phyloP scores from a whole-genome alignment of 1,140 invertebrate species.

The Lithobius niger region DNA sequence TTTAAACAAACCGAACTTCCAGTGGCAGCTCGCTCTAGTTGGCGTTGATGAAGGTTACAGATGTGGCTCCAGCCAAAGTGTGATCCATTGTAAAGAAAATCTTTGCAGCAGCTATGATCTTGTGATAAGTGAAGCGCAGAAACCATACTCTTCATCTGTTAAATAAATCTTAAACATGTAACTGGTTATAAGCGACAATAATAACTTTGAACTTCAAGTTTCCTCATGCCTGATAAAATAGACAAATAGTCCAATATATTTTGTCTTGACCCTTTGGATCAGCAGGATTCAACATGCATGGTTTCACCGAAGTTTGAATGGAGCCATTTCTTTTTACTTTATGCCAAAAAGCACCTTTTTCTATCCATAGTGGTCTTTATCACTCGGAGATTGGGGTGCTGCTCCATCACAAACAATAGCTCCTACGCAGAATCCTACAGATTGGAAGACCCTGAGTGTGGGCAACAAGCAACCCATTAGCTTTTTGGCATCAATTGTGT shows the following conservation, averaged over 20 bases:
- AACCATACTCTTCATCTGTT: not conserved
- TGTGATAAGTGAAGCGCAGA: not conserved
- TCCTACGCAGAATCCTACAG: not conserved
- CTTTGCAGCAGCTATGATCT: not conserved
- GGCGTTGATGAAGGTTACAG: not conserved
- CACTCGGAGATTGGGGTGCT: not conserved
- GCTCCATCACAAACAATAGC: not conserved
- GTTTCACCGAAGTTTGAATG: not conserved
- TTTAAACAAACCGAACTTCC: not conserved
- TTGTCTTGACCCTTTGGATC: not conserved
- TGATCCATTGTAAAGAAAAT: not conserved
- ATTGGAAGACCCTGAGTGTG: not conserved
- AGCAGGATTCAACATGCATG: not conserved
- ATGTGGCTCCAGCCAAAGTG: not conserved
- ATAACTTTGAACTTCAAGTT: not conserved
- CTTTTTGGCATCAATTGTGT: not conserved
- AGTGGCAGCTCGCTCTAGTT: not conserved
- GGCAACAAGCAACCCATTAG: not conserved
- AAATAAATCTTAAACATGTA: no score
- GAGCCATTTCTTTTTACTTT: no score
- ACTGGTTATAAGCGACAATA: not conserved
- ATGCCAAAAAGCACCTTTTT: not conserved
- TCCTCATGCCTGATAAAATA: not conserved
- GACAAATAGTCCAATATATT: not conserved
- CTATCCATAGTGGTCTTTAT: not conserved